Conservation (phyloP, 2,888 invertebrate genomes). For the Drosophila niveifrons region DNA sequence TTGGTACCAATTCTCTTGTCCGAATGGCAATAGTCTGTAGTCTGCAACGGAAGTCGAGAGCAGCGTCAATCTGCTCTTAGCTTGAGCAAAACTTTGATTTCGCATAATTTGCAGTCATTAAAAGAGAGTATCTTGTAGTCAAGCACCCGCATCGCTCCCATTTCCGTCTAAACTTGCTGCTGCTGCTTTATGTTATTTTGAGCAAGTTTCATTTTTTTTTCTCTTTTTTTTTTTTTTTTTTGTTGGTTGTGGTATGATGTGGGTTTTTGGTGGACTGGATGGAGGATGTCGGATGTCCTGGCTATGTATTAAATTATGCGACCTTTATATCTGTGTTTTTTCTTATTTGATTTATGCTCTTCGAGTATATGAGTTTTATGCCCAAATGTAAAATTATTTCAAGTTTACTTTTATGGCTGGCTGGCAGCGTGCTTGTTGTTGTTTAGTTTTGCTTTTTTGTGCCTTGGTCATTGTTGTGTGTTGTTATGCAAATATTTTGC, state of each 20-base stretch:
- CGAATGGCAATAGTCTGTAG: background rate
- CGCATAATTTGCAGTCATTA: background rate
- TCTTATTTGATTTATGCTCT: conserved; percentile 65
- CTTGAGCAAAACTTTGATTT: background rate
- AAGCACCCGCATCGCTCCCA: background rate
- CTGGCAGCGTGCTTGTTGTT: conserved; percentile 6
- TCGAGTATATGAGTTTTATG: conserved; percentile 35
- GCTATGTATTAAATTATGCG: conserved; percentile 56
- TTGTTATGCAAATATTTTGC: conserved; percentile 48
- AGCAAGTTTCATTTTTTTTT: conserved; percentile 8
- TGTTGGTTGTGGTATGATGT: conserved; percentile 8
- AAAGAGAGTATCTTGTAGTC: conserved; percentile 5
- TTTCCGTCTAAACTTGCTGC: background rate
- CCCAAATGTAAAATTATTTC: conserved; percentile 57
- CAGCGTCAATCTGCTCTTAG: background rate
- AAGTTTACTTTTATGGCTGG: conserved; percentile 51
- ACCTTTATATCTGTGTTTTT: conserved; percentile 36
- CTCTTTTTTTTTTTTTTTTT: conserved; percentile 1
- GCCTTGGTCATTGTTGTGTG: conserved; percentile 1
- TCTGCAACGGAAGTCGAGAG: background rate
- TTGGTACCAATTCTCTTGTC: background rate
- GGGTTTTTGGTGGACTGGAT: conserved; percentile 32
- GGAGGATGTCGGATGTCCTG: conserved; percentile 9
- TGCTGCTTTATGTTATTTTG: background rate
- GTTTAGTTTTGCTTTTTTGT: conserved; percentile 39